Evolutionary conservation across 2,888 invertebrate species (phyloP), one percentile per base, ranked within the genome.

Genomic region (Sinohyriopsis cumingii): DNA sequence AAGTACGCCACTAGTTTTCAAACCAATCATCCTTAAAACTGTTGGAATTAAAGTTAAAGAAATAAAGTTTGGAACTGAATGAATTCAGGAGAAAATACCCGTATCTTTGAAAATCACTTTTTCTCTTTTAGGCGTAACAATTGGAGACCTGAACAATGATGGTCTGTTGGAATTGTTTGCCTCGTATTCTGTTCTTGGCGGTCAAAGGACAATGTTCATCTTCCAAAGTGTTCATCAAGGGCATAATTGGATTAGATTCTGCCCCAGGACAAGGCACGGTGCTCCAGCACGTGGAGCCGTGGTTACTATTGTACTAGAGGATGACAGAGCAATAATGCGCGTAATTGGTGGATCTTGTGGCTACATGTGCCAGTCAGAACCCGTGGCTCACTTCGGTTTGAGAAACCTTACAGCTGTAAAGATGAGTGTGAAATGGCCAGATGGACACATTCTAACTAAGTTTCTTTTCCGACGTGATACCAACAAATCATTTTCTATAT

Each of bases 341-440:
- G 76, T 86, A 12, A 82, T 87, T 65, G 86, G 86, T 61, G 80
- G 82, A 28, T 86, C 84, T 0, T 86, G 86, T n/a, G 85, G 86
- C 1, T 87, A 85, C 59, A 75, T 84, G 60, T 85, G 86, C 71
- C 84, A 86, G 71, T 83, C 83, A 79, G 87, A 87, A 72, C 86
- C 86, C 4, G 78, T 84, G 1, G 85, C 86, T 33, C 87, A 87
- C 73, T 86, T 87, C 72, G 87, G 86, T n/a, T 69, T 86, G 9
- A 82, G 80, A 0, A 22, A 69, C 12, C 56, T 69, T 3, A 33
- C 25, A 7, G 71, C 77, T 7, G 59, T 59, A n/a, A 55, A 67
- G 25, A 18, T 84, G 15, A 60, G 53, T 19, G 69, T 85, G 3
- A 68, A 65, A 28, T 85, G 85, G 85, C 73, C 81, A 18, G 81